These are phyloP conservation scores for Amphipyra tragopoginis DNA, from an alignment of 2,888 invertebrate genomes.

Conservation along the genomic window DNA sequence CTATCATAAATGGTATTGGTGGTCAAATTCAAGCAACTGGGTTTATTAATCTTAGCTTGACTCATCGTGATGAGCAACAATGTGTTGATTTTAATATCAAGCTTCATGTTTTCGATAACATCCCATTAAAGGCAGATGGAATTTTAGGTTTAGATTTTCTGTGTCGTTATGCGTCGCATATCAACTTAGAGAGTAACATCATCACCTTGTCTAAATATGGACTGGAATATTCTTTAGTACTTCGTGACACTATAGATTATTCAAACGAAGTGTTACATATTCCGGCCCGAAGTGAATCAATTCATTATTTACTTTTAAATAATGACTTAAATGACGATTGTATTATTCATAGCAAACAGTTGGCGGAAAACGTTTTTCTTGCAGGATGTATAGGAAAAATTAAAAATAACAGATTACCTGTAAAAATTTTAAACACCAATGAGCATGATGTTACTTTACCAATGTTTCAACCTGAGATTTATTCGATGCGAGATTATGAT, in stretches of 20 bases:
- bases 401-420: neutral
- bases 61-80: neutral
- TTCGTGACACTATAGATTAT: neutral
- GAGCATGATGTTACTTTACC: neutral
- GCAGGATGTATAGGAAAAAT: neutral
- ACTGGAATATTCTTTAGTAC: neutral
- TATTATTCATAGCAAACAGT: neutral
- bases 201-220: neutral
- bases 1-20: neutral
- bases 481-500: neutral
- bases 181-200: neutral
- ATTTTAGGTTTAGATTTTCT: slow-evolving; percentile 2
- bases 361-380: neutral
- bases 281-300: neutral
- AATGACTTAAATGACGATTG: neutral
- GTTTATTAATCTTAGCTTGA: no score
- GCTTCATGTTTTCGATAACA: neutral
- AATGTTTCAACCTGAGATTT: neutral
- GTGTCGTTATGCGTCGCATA: neutral
- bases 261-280: neutral
- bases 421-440: neutral
- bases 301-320: neutral
- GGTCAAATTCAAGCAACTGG: neutral
- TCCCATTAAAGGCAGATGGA: neutral
- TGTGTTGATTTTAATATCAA: neutral